Evolutionary conservation across 2,797 vertebrate species (phyloP).

Genomic region (Sebastiscus tertius): DNA sequence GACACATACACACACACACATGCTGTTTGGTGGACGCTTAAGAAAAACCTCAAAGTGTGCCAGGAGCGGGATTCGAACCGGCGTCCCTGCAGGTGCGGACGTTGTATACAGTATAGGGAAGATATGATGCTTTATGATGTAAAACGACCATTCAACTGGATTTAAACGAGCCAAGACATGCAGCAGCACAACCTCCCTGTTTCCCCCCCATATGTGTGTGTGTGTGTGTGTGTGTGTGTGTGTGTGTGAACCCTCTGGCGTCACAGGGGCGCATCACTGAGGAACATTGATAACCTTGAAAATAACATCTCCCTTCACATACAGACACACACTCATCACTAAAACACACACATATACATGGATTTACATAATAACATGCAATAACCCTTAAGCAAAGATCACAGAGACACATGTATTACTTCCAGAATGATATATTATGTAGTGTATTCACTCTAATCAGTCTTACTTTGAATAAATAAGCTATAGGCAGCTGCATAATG

Average conservation of each 20-base stretch:
- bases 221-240: background rate
- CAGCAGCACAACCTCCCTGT: background rate
- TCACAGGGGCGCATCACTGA: constrained; percentile 38
- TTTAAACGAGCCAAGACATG: background rate
- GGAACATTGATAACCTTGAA: constrained; percentile 74
- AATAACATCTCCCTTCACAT: constrained; percentile 28
- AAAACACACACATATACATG: background rate
- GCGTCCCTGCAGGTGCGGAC: background rate
- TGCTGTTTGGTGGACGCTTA: background rate
- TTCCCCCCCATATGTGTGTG: background rate
- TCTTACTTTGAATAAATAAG: background rate
- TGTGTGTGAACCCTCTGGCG: constrained; percentile 27
- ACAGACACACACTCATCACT: background rate
- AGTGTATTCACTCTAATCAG: background rate
- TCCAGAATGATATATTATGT: background rate
- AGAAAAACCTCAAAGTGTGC: background rate
- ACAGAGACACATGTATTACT: background rate
- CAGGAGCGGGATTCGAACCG: background rate
- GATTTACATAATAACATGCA: background rate
- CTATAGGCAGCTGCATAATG: background rate
- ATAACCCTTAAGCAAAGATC: background rate
- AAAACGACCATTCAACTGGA: background rate
- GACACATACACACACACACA: background rate
- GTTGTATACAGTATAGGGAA: background rate
- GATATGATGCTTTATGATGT: background rate